Conservation (phyloP, 2,113 vertebrate genomes). For the Poeciliopsis occidentalis region DNA sequence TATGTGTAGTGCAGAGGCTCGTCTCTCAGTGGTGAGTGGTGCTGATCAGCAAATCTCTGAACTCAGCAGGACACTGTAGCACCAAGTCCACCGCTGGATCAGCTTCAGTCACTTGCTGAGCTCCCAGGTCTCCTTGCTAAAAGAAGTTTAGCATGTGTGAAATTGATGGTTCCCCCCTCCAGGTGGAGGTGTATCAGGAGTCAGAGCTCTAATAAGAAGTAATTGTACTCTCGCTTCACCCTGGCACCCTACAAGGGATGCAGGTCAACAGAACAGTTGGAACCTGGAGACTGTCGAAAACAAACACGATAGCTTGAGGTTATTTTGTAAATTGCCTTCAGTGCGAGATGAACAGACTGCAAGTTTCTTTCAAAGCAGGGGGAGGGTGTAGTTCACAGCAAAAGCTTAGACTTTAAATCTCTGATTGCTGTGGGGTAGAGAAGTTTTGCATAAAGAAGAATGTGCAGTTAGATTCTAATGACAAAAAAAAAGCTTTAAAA, state of each 20-base stretch:
- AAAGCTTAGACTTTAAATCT: constrained; percentile 36
- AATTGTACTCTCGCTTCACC: constrained; percentile 55
- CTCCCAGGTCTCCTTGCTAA: constrained; percentile 51
- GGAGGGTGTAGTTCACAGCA: too few relatives aligned
- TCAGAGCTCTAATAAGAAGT: constrained; percentile 65
- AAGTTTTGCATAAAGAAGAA: constrained; percentile 50
- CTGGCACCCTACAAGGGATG: constrained; percentile 32
- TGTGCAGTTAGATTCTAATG: constrained; percentile 32
- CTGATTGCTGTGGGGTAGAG: constrained; percentile 29
- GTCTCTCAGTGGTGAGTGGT: constrained; percentile 58
- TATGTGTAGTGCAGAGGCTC: constrained; percentile 74
- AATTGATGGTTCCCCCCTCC: constrained; percentile 48
- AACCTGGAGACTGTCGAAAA: constrained; percentile 36
- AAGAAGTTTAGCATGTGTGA: constrained; percentile 52
- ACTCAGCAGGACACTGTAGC: constrained; percentile 66
- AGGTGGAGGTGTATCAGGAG: constrained; percentile 58
- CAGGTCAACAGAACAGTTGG: constrained; percentile 57
- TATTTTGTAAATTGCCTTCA: too few relatives aligned
- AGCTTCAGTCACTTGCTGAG: constrained; percentile 40
- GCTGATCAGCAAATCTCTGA: constrained; percentile 69
- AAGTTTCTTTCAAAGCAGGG: too few relatives aligned
- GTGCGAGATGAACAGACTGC: too few relatives aligned
- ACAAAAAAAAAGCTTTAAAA: constrained; percentile 57
- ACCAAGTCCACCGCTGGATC: constrained; percentile 49
- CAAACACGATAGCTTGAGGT: too few relatives aligned